Evolutionary conservation across 2,113 vertebrate genomes (phyloP).

Genomic region (Stigmatopora argus): DNA sequence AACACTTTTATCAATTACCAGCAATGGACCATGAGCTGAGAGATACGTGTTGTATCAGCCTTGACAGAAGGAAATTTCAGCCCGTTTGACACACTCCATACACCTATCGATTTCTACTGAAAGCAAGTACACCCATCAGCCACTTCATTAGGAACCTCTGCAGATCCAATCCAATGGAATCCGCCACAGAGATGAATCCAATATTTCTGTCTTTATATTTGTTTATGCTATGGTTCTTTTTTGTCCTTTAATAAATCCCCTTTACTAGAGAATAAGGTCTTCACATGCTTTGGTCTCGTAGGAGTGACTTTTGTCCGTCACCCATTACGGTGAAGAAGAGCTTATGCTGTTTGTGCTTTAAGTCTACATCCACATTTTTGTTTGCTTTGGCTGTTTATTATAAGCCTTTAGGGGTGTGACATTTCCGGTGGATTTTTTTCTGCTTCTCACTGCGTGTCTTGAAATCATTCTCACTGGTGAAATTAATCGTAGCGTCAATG

Average conservation of each 20-base stretch:
- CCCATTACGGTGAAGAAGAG: too few species aligned
- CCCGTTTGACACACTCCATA: constrained; percentile 56
- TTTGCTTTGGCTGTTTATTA: neutral
- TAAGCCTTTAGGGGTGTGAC: neutral
- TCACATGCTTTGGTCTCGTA: neutral
- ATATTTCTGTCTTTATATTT: neutral
- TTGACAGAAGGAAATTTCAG: constrained; percentile 54
- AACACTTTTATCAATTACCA: constrained; percentile 61
- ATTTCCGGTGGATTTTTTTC: neutral
- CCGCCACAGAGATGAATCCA: neutral
- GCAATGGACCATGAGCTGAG: constrained; percentile 40
- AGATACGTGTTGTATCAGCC: constrained; percentile 25
- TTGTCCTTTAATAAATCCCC: too few species aligned
- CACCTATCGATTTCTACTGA: constrained; percentile 61
- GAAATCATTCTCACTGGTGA: neutral
- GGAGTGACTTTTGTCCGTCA: neutral
- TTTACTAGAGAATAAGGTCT: too few species aligned
- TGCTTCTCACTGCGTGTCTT: neutral
- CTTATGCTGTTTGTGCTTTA: neutral
- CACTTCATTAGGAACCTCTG: constrained; percentile 9
- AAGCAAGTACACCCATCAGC: constrained; percentile 53
- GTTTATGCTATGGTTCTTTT: too few species aligned
- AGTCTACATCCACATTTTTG: neutral
- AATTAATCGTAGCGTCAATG: neutral
- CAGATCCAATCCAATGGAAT: neutral